These are phyloP conservation scores for Sphecodes monilicornis DNA, from an alignment of 2,888 invertebrate genomes.

Conservation along the genomic window DNA sequence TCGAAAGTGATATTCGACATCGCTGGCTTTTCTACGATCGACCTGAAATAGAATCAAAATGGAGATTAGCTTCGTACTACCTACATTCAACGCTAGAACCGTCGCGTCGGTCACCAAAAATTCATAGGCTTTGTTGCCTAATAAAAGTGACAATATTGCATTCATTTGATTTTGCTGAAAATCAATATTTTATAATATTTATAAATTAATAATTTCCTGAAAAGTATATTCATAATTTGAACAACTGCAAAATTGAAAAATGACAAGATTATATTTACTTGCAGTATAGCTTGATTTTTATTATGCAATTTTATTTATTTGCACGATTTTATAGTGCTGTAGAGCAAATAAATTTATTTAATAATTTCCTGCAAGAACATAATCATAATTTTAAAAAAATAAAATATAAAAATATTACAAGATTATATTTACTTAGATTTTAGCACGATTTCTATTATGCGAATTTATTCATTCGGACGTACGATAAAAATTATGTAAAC, in stretches of 20 bases:
- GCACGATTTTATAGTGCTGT: neutral
- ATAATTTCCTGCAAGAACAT: neutral
- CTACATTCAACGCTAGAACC: neutral
- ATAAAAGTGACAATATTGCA: neutral
- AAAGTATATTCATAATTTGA: too few relatives aligned
- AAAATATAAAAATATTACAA: too few relatives aligned
- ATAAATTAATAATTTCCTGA: too few relatives aligned
- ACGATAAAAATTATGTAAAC: neutral
- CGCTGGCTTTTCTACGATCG: conserved; percentile 87
- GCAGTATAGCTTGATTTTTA: too few relatives aligned
- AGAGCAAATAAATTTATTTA: neutral
- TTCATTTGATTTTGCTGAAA: too few relatives aligned
- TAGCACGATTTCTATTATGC: too few relatives aligned
- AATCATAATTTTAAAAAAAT: neutral
- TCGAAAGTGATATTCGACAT: conserved; percentile 89
- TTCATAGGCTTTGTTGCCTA: neutral
- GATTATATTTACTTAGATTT: neutral
- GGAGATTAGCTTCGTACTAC: neutral
- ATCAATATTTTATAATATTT: too few relatives aligned
- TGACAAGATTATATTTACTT: too few relatives aligned
- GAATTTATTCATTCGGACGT: neutral
- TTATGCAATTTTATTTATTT: too few relatives aligned
- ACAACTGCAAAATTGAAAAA: too few relatives aligned
- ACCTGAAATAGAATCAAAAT: conserved; percentile 79
- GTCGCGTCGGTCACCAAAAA: neutral